Conservation (phyloP, 2,113 vertebrate genomes). For the Trichechus manatus region DNA sequence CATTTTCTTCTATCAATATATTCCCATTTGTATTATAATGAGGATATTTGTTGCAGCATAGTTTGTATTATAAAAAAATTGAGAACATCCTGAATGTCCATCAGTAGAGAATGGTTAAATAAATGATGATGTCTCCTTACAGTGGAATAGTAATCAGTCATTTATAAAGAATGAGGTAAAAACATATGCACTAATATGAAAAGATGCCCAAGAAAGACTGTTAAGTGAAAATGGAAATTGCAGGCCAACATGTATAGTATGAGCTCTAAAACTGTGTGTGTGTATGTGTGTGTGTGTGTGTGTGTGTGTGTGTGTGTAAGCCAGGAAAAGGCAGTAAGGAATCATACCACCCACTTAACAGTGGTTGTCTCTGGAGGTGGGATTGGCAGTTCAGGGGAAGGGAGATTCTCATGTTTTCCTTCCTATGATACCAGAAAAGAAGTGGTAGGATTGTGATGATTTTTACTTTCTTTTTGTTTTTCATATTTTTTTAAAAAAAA, state of each 20-base stretch:
- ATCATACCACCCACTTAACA: background rate
- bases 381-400: background rate
- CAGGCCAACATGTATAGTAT: background rate
- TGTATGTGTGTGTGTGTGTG: background rate
- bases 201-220: background rate
- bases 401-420: background rate
- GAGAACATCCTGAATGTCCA: background rate
- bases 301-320: rapidly evolving
- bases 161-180: background rate
- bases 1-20: background rate
- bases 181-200: background rate
- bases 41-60: background rate
- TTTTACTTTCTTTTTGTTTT: slow-evolving; percentile 30
- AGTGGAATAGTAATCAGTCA: background rate
- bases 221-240: background rate
- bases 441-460: background rate
- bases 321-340: background rate
- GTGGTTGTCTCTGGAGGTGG: background rate
- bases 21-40: background rate
- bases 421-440: background rate
- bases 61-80: background rate
- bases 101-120: background rate
- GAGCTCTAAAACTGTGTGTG: background rate
- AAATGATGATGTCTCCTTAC: background rate
- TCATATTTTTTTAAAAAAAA: background rate